A percentile compares a stretch with the other conserved stretches of the same genome.
Evolutionary conservation across 2,888 invertebrate genomes (phyloP).

Genomic region (Hartigia nigra): DNA sequence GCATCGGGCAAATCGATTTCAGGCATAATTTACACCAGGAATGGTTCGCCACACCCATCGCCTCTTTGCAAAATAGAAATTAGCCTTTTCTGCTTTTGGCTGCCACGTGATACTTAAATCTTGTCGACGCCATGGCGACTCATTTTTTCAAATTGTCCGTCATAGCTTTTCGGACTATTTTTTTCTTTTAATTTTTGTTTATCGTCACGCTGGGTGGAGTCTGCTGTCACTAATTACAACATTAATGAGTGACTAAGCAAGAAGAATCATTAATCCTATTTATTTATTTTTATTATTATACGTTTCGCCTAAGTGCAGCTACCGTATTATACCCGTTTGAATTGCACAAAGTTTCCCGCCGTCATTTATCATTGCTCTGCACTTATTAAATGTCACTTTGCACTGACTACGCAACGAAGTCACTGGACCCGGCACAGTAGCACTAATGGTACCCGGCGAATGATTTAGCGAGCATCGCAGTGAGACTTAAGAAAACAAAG

Average conservation of each 20-base stretch:
- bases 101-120: background rate
- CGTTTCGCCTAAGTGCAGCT: background rate
- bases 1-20: slow-evolving; percentile 43
- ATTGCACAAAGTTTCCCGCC: background rate
- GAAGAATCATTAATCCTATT: background rate
- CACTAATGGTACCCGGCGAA: background rate
- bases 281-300: background rate
- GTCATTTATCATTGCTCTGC: background rate
- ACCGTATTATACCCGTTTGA: background rate
- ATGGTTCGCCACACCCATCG: background rate
- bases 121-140: background rate
- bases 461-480: background rate
- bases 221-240: background rate
- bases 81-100: background rate
- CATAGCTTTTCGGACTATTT: background rate
- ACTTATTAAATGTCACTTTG: background rate
- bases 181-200: background rate
- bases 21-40: slow-evolving; percentile 44
- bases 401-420: background rate
- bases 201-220: background rate
- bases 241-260: slow-evolving; percentile 3
- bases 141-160: background rate
- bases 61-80: background rate
- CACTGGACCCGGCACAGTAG: background rate
- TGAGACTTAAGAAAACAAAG: no score